Evolutionary conservation across 2,888 invertebrate genomes (phyloP).

Genomic region (Idaea dimidiata): DNA sequence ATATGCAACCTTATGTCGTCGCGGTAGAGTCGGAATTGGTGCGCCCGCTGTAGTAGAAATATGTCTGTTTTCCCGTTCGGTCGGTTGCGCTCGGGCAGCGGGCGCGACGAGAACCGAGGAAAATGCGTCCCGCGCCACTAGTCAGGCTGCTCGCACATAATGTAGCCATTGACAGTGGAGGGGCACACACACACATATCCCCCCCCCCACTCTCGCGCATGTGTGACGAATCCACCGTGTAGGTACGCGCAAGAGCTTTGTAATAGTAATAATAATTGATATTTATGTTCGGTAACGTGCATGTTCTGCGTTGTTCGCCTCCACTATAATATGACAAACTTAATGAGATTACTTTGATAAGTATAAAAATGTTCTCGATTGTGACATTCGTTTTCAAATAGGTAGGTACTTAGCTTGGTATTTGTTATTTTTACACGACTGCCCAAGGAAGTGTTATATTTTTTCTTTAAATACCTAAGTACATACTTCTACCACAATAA

Average conservation of each 20-base stretch:
- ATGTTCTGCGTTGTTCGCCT: neutral
- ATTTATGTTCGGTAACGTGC: constrained; percentile 55
- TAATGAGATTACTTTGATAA: neutral
- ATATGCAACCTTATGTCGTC: constrained; percentile 31
- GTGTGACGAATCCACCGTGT: constrained; percentile 21
- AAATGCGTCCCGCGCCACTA: constrained; percentile 51
- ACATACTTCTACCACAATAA: too few species aligned
- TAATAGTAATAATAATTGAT: constrained; percentile 66
- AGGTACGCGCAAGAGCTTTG: constrained; percentile 33
- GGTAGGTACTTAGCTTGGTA: too few species aligned
- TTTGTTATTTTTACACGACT: too few species aligned
- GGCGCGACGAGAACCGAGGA: constrained; percentile 66
- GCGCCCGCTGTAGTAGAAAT: constrained; percentile 29
- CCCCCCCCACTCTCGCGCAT: neutral
- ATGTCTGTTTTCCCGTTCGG: constrained; percentile 75
- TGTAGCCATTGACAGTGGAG: constrained; percentile 22
- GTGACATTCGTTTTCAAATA: neutral
- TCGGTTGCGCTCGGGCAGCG: constrained; percentile 71
- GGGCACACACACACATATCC: constrained; percentile 6
- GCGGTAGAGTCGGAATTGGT: constrained; percentile 24
- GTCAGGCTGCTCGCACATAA: constrained; percentile 34
- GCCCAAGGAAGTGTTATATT: too few species aligned
- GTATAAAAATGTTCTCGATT: neutral
- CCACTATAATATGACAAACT: neutral
- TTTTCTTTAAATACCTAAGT: too few species aligned